phyloP scores from a whole-genome alignment of 2,113 vertebrate species.

The Elaphurus davidianus region DNA sequence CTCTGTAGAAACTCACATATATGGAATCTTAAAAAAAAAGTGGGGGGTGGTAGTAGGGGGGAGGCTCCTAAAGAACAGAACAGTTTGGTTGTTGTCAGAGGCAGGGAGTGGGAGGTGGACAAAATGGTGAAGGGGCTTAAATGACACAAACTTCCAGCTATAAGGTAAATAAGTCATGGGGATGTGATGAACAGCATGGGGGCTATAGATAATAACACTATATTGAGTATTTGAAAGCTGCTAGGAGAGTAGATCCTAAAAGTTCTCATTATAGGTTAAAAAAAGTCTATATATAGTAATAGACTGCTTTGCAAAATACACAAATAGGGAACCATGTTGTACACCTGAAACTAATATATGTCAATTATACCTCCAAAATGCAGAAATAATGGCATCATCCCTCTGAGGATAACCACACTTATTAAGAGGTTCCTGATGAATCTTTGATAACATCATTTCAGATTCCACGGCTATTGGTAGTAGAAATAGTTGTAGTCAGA shows the following conservation, averaged over 20 bases:
- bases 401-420: background rate
- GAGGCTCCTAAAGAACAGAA: background rate
- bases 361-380: background rate
- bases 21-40: background rate
- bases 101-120: background rate
- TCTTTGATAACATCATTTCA: background rate
- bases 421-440: background rate
- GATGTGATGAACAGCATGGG: background rate
- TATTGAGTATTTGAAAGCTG: background rate
- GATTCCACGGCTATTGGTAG: background rate
- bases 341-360: background rate
- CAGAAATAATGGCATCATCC: background rate
- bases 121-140: background rate
- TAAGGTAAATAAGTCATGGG: background rate
- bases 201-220: background rate
- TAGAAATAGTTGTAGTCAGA: background rate
- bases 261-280: background rate
- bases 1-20: background rate
- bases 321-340: background rate
- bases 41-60: rapidly evolving
- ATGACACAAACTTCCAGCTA: background rate
- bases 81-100: background rate
- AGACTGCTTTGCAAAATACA: background rate
- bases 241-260: background rate
- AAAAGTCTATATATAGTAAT: background rate